Base-by-base conservation (phyloP, 2,888 invertebrate genomes). In the Drosophila parthenogenetica region DNA sequence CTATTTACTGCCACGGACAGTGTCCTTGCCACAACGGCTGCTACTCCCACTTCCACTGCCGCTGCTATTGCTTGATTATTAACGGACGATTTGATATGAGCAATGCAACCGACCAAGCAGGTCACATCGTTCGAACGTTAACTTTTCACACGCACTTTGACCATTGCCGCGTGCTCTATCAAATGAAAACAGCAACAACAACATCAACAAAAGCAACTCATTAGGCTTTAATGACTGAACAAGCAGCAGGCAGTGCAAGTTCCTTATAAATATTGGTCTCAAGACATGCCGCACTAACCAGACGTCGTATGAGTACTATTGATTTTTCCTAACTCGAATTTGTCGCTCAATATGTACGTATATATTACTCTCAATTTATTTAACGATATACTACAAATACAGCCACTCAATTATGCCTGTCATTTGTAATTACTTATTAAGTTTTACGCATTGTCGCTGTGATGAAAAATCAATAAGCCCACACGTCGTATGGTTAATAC, bases 21-120 rank as follows among this genome's bases (percentile, higher is more conserved):
- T 19, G 54, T 14, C 22, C 32, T 45, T 10, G 42, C 43, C 8
- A 43, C 42, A 8, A 32, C 39, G 14, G 11, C 17, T 11, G 7
- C 43, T 5, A 17, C 43, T 50, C 17, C 40, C 16, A 17, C 42
- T 43, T 22, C 19, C 25, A 17, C 32, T 3, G 35, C 40, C 16
- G 14, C 46, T 43, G 29, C 19, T 19, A 17, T n/a, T 3, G 35
- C 37, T 59, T 50, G 79, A 87, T 87, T 85, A 87, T 85, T 75
- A 73, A 74, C 87, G 61, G 73, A 51, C 75, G 73, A 89, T 87
- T 86, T 72, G 67, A 46, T 71, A 57, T 65, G 63, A 67, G 66
- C 68, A 89, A 69, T 81, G 81, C 83, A 73, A 60, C 66, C 57
- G 59, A 54, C 42, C 58, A 29, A 53, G 43, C 25, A 35, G 39